Conservation (phyloP, 2,888 invertebrate genomes). For the Drosophila kuntzei region DNA sequence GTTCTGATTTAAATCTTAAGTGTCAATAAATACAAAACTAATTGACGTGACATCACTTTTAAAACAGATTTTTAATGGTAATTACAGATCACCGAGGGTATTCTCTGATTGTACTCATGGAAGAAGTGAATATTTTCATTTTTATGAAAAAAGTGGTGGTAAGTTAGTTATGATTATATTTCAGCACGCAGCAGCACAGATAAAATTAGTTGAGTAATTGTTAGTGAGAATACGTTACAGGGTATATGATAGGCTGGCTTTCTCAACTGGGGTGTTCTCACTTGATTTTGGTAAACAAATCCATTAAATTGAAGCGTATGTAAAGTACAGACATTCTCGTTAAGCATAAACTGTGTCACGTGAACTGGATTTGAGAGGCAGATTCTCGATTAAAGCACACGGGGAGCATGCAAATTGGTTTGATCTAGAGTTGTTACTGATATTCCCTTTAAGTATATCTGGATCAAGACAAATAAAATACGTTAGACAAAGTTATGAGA, state of each 20-base stretch:
- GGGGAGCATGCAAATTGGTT: conserved; percentile 37
- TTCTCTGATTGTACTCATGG: too few species aligned
- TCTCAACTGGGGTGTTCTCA: conserved; percentile 1
- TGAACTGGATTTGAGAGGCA: conserved; percentile 44
- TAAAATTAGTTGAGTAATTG: not conserved
- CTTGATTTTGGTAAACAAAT: conserved; percentile 40
- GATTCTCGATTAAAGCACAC: conserved; percentile 44
- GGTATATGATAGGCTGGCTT: not conserved
- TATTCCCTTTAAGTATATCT: not conserved
- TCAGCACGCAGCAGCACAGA: not conserved
- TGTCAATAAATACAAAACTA: not conserved
- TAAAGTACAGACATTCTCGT: conserved; percentile 2
- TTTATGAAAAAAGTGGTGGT: too few species aligned
- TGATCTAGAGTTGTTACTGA: conserved; percentile 17
- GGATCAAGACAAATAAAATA: not conserved
- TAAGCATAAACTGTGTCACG: conserved; percentile 36
- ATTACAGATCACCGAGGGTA: too few species aligned
- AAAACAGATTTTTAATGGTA: too few species aligned
- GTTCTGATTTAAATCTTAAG: not conserved
- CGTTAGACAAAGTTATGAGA: not conserved
- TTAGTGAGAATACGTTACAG: not conserved
- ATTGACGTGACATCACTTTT: conserved; percentile 19
- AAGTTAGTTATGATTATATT: not conserved
- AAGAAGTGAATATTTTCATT: too few species aligned
- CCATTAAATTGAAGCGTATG: conserved; percentile 33